These are phyloP conservation scores for Steinernema khuongi DNA, from an alignment of 1,140 invertebrate species.

Conservation along the genomic window DNA sequence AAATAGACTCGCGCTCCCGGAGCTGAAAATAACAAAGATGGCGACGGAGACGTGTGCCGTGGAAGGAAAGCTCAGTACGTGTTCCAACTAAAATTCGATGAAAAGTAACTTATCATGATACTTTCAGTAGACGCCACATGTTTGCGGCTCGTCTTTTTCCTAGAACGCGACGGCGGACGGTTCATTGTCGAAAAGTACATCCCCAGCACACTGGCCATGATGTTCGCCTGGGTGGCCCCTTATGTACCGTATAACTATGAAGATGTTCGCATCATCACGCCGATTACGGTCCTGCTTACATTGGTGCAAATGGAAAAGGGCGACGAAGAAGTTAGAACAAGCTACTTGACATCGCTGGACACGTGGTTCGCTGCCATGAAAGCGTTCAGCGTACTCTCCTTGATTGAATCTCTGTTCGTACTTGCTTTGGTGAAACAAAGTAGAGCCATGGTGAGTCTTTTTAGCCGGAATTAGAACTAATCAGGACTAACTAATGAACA, in stretches of 20 bases:
- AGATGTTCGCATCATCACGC: conserved; percentile 57
- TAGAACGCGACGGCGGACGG: conserved; percentile 51
- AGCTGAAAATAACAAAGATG: conserved; percentile 47
- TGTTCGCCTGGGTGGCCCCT: conserved; percentile 57
- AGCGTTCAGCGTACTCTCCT: conserved; percentile 50
- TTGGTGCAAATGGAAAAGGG: conserved; percentile 58
- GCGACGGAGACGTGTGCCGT: conserved; percentile 42
- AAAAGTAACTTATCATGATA: neutral
- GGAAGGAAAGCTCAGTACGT: conserved; percentile 53
- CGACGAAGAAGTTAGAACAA: conserved; percentile 49
- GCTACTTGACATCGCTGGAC: conserved; percentile 55
- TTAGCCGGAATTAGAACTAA: conserved; percentile 7
- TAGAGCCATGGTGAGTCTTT: conserved; percentile 47
- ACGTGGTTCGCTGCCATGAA: conserved; percentile 57
- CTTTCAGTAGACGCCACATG: conserved; percentile 53
- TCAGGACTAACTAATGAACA: neutral
- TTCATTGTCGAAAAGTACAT: conserved; percentile 58
- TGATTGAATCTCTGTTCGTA: conserved; percentile 49
- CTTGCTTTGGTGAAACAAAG: conserved; percentile 54
- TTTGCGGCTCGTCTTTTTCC: conserved; percentile 43
- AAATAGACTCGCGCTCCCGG: conserved; percentile 41
- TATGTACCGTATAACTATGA: conserved; percentile 58
- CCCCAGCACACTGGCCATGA: conserved; percentile 48
- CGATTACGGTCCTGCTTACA: conserved; percentile 55
- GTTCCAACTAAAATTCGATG: neutral